A percentile compares a stretch with the other conserved stretches of the same genome.
Conservation (phyloP, 2,797 vertebrate species). For the Lagorchestes hirsutus region DNA sequence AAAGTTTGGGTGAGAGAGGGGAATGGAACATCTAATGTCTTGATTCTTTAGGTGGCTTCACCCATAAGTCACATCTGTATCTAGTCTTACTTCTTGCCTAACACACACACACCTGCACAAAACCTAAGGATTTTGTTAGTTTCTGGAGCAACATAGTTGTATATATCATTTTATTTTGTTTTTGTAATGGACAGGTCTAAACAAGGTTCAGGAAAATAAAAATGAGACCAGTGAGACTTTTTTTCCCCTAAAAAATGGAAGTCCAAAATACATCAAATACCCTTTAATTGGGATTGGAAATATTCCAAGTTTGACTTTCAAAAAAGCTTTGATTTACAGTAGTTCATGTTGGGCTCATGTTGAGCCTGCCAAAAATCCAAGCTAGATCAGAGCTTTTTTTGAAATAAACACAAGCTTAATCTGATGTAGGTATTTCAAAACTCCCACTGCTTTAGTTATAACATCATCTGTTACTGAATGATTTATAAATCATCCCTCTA, state of each 20-base stretch:
- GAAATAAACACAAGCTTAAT: slow-evolving; percentile 89
- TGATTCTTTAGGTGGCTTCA: slow-evolving; percentile 45
- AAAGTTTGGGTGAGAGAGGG: slow-evolving; percentile 26
- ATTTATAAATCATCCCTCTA: slow-evolving; percentile 87
- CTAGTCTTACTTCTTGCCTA: slow-evolving; percentile 28
- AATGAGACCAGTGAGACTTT: slow-evolving; percentile 71
- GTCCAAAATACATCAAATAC: slow-evolving; percentile 84
- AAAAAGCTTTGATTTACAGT: slow-evolving; percentile 88
- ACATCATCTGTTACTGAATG: slow-evolving; percentile 90
- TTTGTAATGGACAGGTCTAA: slow-evolving; percentile 65
- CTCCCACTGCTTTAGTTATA: slow-evolving; percentile 90
- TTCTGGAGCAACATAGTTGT: slow-evolving; percentile 38
- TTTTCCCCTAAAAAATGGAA: slow-evolving; percentile 69
- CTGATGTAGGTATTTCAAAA: slow-evolving; percentile 90
- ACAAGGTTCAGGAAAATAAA: slow-evolving; percentile 70
- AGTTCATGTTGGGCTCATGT: slow-evolving; percentile 88
- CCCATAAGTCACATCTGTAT: neutral
- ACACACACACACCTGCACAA: slow-evolving; percentile 17
- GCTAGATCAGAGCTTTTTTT: slow-evolving; percentile 89
- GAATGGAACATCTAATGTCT: slow-evolving; percentile 17
- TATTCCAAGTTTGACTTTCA: slow-evolving; percentile 88
- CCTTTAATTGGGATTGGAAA: slow-evolving; percentile 89
- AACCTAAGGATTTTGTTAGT: slow-evolving; percentile 48
- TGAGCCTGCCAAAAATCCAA: slow-evolving; percentile 88
- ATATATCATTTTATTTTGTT: slow-evolving; percentile 22